phyloP scores from a whole-genome alignment of 2,888 invertebrate species.

The Latrodectus hesperus region DNA sequence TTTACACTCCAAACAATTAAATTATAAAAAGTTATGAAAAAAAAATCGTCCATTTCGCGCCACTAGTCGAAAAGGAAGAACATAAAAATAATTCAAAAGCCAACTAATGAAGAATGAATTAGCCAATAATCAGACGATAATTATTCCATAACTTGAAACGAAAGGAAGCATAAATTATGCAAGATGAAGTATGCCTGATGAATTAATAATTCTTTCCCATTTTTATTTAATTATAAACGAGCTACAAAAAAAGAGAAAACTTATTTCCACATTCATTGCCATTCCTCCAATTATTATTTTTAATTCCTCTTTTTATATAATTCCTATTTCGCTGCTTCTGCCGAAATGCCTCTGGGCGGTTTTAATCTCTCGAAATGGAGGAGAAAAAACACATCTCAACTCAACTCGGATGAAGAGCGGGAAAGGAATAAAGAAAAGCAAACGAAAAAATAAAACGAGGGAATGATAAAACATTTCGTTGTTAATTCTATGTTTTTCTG shows the following conservation, averaged over 20 bases:
- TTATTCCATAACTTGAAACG: slow-evolving; percentile 53
- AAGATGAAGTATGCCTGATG: slow-evolving; percentile 40
- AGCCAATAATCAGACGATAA: slow-evolving; percentile 54
- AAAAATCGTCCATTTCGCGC: not conserved
- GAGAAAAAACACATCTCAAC: slow-evolving; percentile 3
- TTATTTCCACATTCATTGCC: slow-evolving; percentile 27
- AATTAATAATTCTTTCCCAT: slow-evolving; percentile 61
- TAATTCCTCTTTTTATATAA: slow-evolving; percentile 28
- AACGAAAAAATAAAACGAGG: slow-evolving; percentile 31
- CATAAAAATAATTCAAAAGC: too few species aligned
- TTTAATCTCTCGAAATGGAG: slow-evolving; percentile 45
- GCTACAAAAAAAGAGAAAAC: slow-evolving; percentile 10
- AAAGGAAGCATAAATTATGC: slow-evolving; percentile 57
- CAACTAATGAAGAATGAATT: slow-evolving; percentile 24
- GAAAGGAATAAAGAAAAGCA: slow-evolving; percentile 2
- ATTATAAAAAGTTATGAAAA: not conserved
- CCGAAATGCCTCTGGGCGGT: slow-evolving; percentile 34
- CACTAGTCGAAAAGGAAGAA: not conserved
- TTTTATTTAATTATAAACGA: slow-evolving; percentile 60
- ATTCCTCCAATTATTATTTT: slow-evolving; percentile 20
- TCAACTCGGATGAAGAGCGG: slow-evolving; percentile 30
- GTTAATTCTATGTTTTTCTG: slow-evolving; percentile 68
- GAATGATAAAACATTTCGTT: slow-evolving; percentile 42
- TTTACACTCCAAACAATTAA: not conserved
- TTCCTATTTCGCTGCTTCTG: slow-evolving; percentile 28